Evolutionary conservation across 2,797 vertebrate genomes (phyloP).

Genomic region (Peromyscus nudipes): DNA sequence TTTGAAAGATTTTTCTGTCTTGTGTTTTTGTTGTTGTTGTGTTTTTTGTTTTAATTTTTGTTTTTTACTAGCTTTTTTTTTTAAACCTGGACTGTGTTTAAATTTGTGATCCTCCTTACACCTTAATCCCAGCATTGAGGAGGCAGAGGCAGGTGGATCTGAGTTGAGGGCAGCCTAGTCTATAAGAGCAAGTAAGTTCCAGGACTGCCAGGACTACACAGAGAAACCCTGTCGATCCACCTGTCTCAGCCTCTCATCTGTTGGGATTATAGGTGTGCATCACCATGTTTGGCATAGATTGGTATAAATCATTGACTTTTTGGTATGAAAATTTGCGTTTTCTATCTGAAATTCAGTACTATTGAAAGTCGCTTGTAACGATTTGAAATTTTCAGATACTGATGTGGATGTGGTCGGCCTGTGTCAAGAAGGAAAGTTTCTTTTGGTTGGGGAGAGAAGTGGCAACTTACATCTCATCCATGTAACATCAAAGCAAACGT

Average conservation of each 20-base stretch:
- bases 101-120: not conserved
- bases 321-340: not conserved
- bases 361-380: not conserved
- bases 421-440: slow-evolving; percentile 94
- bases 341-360: slow-evolving; percentile 28
- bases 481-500: slow-evolving; percentile 93
- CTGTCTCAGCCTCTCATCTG: not conserved
- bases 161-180: not conserved
- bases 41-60: not conserved
- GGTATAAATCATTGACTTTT: not conserved
- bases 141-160: not conserved
- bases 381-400: slow-evolving; percentile 90
- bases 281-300: not conserved
- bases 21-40: not conserved
- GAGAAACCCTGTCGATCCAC: not conserved
- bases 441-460: slow-evolving; percentile 96
- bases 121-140: no score
- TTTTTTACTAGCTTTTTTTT: not conserved
- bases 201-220: not conserved
- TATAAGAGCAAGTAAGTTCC: not conserved
- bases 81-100: not conserved
- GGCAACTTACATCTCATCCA: slow-evolving; percentile 96
- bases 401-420: slow-evolving; percentile 93
- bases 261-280: not conserved
- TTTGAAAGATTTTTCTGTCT: not conserved